phyloP scores from a whole-genome alignment of 1,140 invertebrate species.

The Helicorthomorpha holstii region DNA sequence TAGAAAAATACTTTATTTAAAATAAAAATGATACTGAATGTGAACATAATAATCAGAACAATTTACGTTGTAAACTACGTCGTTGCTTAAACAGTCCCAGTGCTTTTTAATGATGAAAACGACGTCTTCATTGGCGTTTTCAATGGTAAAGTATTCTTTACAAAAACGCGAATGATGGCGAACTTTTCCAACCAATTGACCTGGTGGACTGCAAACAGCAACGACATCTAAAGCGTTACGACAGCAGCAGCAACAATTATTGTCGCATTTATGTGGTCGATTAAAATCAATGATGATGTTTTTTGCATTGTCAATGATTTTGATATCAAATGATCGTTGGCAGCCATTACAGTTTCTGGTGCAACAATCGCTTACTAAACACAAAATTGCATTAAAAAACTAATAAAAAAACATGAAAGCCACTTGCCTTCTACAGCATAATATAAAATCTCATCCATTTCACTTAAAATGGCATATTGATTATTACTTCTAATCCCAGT shows the following conservation, averaged over 20 bases:
- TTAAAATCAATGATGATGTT: slow-evolving; percentile 60
- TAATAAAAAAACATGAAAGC: no score
- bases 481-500: slow-evolving; percentile 77
- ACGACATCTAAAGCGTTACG: slow-evolving; percentile 61
- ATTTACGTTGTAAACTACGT: slow-evolving; percentile 45
- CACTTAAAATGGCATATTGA: slow-evolving; percentile 61
- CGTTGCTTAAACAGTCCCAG: slow-evolving; percentile 66
- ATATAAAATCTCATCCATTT: slow-evolving; percentile 56
- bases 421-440: slow-evolving; percentile 50
- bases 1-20: no score
- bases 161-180: slow-evolving; percentile 64
- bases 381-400: no score
- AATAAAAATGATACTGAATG: no score
- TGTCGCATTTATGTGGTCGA: slow-evolving; percentile 53
- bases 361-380: slow-evolving; percentile 59
- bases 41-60: no score
- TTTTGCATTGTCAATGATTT: slow-evolving; percentile 55
- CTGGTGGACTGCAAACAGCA: slow-evolving; percentile 52
- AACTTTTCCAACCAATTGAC: slow-evolving; percentile 52
- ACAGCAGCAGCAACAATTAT: slow-evolving; percentile 68
- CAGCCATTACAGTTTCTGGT: slow-evolving; percentile 59
- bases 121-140: slow-evolving; percentile 53
- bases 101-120: slow-evolving; percentile 70
- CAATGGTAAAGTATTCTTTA: slow-evolving; percentile 56
- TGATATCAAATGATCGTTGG: slow-evolving; percentile 63